phyloP scores from a whole-genome alignment of 2,888 invertebrate genomes.

The Tinea pellionella region DNA sequence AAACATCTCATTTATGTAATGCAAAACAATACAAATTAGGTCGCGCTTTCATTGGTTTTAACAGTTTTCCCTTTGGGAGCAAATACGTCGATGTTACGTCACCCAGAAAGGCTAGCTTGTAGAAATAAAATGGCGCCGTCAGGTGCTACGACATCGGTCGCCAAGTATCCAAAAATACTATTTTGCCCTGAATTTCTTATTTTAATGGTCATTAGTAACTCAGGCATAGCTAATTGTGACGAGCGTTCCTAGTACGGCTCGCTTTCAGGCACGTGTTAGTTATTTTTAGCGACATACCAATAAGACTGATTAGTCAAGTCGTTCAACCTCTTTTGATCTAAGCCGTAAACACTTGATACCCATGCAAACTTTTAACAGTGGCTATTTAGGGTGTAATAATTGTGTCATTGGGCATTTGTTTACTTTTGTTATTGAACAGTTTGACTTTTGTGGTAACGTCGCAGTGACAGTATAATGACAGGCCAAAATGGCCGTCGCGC shows the following conservation, averaged over 20 bases:
- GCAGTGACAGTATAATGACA: constrained; percentile 60
- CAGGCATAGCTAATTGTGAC: constrained; percentile 2
- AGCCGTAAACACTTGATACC: background rate
- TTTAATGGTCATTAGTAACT: background rate
- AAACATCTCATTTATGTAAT: constrained; percentile 48
- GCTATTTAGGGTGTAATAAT: constrained; percentile 3
- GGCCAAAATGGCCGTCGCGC: constrained; percentile 44
- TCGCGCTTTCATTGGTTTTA: background rate
- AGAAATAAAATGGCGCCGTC: constrained; percentile 68
- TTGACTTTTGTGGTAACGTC: constrained; percentile 54
- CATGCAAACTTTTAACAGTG: background rate
- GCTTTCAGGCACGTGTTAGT: background rate
- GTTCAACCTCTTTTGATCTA: constrained; percentile 6
- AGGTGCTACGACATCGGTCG: background rate
- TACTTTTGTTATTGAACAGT: constrained; percentile 49
- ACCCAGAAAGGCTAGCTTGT: constrained; percentile 39
- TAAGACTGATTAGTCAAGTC: constrained; percentile 15
- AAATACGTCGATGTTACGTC: constrained; percentile 56
- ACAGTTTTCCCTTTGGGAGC: constrained; percentile 16
- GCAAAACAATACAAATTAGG: constrained; percentile 23
- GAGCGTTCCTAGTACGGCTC: constrained; percentile 16
- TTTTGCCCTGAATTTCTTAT: background rate
- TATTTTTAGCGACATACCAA: background rate
- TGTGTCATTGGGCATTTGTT: constrained; percentile 28
- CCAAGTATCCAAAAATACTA: background rate